Evolutionary conservation across 2,888 invertebrate genomes (phyloP).

Genomic region (Ectropis crepuscularia): DNA sequence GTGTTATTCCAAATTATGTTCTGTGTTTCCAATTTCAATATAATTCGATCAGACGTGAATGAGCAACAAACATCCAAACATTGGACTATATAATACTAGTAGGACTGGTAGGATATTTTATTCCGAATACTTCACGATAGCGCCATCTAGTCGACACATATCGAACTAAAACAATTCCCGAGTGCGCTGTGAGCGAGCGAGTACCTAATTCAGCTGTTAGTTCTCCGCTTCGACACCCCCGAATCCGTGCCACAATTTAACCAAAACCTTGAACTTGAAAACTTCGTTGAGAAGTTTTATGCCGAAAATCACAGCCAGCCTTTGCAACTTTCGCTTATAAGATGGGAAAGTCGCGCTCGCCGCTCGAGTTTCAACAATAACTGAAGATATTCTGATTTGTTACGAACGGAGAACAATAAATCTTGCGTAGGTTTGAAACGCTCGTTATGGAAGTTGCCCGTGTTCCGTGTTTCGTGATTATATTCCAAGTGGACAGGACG

Average conservation of each 20-base stretch:
- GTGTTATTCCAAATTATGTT: no score
- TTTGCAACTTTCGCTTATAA: background rate
- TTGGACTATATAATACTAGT: no score
- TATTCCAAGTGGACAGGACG: slow-evolving; percentile 13
- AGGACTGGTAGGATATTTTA: no score
- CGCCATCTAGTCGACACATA: slow-evolving; percentile 18
- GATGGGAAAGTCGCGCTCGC: slow-evolving; percentile 4
- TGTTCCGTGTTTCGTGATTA: slow-evolving; percentile 23
- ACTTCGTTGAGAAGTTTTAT: background rate
- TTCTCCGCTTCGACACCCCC: background rate
- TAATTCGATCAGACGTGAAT: no score
- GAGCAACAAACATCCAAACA: no score
- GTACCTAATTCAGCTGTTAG: background rate
- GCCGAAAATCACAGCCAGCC: background rate
- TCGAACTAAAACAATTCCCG: slow-evolving; percentile 3
- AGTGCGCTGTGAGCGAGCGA: no score
- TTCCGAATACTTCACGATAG: background rate
- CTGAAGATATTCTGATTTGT: slow-evolving; percentile 25
- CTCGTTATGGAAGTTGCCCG: slow-evolving; percentile 25
- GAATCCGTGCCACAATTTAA: background rate
- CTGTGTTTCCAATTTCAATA: no score
- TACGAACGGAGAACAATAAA: slow-evolving; percentile 24
- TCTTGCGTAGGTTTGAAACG: slow-evolving; percentile 22
- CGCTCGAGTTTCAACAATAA: slow-evolving; percentile 12
- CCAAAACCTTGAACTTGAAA: slow-evolving; percentile 6